These are phyloP conservation scores for Tarsius wallacei DNA, from an alignment of 2,797 vertebrate species.

Conservation along the genomic window DNA sequence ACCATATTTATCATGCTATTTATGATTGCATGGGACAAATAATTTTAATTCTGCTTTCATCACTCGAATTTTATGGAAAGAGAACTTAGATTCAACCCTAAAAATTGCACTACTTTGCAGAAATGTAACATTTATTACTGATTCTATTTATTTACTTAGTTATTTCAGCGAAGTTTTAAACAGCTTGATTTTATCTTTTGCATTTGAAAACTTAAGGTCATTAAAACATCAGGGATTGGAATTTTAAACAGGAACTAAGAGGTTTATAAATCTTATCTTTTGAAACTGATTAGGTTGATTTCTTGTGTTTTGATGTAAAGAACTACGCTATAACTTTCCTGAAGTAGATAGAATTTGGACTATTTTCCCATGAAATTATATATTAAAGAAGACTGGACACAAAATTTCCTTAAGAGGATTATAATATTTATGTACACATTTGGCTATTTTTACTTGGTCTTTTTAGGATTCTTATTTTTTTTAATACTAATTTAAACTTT, in stretches of 20 bases:
- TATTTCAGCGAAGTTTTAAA: conserved; percentile 48
- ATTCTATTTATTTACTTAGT: conserved; percentile 31
- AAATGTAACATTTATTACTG: conserved; percentile 35
- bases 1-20: conserved; percentile 69
- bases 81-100: conserved; percentile 63
- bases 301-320: conserved; percentile 69
- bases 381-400: background rate
- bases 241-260: conserved; percentile 59
- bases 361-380: conserved; percentile 59
- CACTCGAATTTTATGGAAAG: conserved; percentile 71
- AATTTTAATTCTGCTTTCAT: conserved; percentile 65
- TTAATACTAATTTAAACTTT: background rate
- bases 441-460: background rate
- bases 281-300: conserved; percentile 46
- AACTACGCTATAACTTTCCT: background rate
- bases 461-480: conserved; percentile 55
- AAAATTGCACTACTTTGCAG: conserved; percentile 37
- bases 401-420: conserved; percentile 28
- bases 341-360: background rate
- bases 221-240: conserved; percentile 63
- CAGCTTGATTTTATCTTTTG: conserved; percentile 75
- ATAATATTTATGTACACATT: background rate
- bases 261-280: conserved; percentile 62
- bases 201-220: conserved; percentile 66
- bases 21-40: conserved; percentile 52